Evolutionary conservation across 2,113 vertebrate genomes (phyloP).

Genomic region (Perca fluviatilis): DNA sequence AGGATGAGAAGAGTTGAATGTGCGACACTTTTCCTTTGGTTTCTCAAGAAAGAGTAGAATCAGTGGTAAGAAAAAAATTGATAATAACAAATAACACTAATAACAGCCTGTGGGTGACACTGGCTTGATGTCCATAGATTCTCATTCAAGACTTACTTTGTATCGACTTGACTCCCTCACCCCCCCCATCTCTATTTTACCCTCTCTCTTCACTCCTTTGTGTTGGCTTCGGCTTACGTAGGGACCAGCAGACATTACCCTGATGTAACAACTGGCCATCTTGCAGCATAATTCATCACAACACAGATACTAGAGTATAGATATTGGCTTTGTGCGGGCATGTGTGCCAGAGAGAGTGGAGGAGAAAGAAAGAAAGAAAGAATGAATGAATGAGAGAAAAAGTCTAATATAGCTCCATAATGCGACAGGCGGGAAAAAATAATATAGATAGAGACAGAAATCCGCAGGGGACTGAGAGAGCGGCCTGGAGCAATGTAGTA

Average conservation of each 20-base stretch:
- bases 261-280: slow-evolving; percentile 56
- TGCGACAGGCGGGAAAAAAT: slow-evolving; percentile 52
- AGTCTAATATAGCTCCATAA: slow-evolving; percentile 60
- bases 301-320: slow-evolving; percentile 35
- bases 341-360: slow-evolving; percentile 8
- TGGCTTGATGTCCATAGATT: slow-evolving; percentile 72
- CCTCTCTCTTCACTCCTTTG: slow-evolving; percentile 55
- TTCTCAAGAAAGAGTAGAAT: slow-evolving; percentile 56
- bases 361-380: slow-evolving; percentile 20
- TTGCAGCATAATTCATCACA: slow-evolving; percentile 57
- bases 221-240: slow-evolving; percentile 55
- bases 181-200: slow-evolving; percentile 52
- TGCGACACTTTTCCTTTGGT: slow-evolving; percentile 66
- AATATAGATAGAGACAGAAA: slow-evolving; percentile 54
- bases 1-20: slow-evolving; percentile 29
- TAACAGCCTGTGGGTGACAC: slow-evolving; percentile 66
- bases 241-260: slow-evolving; percentile 32
- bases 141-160: slow-evolving; percentile 68
- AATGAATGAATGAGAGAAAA: slow-evolving; percentile 51
- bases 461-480: slow-evolving; percentile 30
- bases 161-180: slow-evolving; percentile 72
- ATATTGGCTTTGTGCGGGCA: slow-evolving; percentile 52
- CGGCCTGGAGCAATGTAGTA: slow-evolving; percentile 38
- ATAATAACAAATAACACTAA: slow-evolving; percentile 81
- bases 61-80: slow-evolving; percentile 71